These are phyloP conservation scores for Heliconius ismenius DNA, from an alignment of 2,888 invertebrate genomes.

Conservation along the genomic window DNA sequence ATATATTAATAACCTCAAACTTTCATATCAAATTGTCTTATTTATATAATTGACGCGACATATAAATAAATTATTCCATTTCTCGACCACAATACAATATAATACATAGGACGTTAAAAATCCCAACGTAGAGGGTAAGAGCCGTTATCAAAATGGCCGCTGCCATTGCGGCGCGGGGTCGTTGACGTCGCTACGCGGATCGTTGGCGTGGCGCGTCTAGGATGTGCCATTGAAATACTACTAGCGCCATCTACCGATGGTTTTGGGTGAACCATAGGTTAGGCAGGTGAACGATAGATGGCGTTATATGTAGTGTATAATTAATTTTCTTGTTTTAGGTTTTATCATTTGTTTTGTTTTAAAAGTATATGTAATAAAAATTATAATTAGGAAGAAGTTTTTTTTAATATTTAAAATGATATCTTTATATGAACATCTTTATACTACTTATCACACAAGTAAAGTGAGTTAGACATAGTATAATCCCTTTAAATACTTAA, in stretches of 20 bases:
- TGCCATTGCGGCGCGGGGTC: constrained; percentile 63
- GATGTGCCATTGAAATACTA: constrained; percentile 49
- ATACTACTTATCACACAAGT: background rate
- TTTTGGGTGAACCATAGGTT: constrained; percentile 28
- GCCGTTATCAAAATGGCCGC: constrained; percentile 78
- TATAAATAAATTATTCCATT: background rate
- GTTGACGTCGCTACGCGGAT: constrained; percentile 64
- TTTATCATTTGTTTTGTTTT: background rate
- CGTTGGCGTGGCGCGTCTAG: constrained; percentile 60
- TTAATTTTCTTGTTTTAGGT: background rate
- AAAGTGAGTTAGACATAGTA: no score
- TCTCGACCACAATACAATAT: background rate
- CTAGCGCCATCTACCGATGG: constrained; percentile 61
- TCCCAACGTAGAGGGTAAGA: constrained; percentile 45
- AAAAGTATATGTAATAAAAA: background rate
- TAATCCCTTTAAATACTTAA: no score
- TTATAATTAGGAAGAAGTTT: background rate
- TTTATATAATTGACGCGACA: background rate
- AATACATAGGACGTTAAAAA: background rate
- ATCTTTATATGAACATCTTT: background rate
- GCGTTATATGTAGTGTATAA: constrained; percentile 44
- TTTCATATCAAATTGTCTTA: background rate
- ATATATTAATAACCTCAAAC: background rate
- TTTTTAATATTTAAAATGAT: background rate
- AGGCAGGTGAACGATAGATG: constrained; percentile 52